These are phyloP conservation scores for Acipenser transmontanus DNA, from an alignment of 2,797 vertebrate genomes.

Conservation along the genomic window DNA sequence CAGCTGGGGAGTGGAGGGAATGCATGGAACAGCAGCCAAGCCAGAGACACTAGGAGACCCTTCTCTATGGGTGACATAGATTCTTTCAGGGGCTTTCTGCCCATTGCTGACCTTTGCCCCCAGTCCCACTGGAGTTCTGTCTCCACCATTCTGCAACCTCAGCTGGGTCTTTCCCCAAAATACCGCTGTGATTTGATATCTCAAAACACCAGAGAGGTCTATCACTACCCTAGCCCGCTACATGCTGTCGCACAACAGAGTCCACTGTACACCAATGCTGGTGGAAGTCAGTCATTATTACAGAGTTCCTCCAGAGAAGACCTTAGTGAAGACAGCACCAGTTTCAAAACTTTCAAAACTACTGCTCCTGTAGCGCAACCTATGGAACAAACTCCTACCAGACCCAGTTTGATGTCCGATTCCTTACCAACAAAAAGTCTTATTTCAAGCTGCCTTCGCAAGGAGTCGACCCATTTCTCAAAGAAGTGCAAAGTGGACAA, in stretches of 20 bases:
- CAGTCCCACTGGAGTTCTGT: constrained; percentile 35
- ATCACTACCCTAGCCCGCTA: constrained; percentile 38
- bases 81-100: constrained; percentile 27
- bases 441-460: background rate
- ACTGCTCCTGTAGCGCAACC: background rate
- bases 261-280: constrained; percentile 22
- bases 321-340: background rate
- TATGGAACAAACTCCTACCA: background rate
- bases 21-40: background rate
- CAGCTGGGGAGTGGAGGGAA: background rate
- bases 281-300: constrained; percentile 4
- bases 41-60: background rate
- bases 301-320: constrained; percentile 3
- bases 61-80: constrained; percentile 11
- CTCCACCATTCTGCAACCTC: constrained; percentile 30
- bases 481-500: constrained; percentile 5
- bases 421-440: background rate
- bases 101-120: constrained; percentile 30
- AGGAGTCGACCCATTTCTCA: background rate
- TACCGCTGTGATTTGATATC: constrained; percentile 31
- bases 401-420: constrained; percentile 4
- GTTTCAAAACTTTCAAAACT: background rate
- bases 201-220: constrained; percentile 27
- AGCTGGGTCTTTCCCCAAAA: constrained; percentile 24
- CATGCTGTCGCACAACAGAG: constrained; percentile 41